A percentile compares a stretch with the other conserved stretches of the same genome.
Conservation (phyloP, 1,140 invertebrate species). For the Planococcus citri region DNA sequence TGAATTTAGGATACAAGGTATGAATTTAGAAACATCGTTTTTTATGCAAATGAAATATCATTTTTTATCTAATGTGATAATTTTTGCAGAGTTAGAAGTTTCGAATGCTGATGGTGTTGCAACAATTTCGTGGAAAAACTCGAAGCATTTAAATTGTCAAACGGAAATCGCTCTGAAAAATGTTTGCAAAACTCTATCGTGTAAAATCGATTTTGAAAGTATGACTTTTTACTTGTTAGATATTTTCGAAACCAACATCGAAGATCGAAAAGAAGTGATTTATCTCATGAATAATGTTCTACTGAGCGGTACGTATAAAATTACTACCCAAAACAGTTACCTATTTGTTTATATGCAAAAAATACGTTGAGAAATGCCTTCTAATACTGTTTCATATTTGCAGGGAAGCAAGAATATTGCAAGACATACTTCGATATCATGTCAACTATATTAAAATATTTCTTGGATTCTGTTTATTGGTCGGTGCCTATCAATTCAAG, state of each 20-base stretch:
- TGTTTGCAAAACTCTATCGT: background rate
- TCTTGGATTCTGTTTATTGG: background rate
- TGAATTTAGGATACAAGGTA: background rate
- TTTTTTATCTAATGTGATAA: background rate
- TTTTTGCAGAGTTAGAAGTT: background rate
- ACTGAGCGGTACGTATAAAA: background rate
- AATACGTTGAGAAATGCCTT: no score
- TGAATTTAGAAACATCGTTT: background rate
- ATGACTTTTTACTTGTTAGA: background rate
- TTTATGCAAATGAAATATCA: background rate
- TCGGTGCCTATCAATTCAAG: background rate
- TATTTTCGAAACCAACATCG: background rate
- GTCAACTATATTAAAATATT: background rate
- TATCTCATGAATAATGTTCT: background rate
- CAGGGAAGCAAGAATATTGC: background rate
- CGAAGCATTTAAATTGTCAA: background rate
- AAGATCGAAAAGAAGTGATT: constrained; percentile 6
- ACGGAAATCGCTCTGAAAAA: background rate
- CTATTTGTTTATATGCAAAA: no score
- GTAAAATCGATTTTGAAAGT: background rate
- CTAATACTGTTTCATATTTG: no score
- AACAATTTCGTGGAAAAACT: background rate
- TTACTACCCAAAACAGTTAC: no score
- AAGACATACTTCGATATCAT: background rate
- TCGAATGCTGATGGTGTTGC: background rate